Evolutionary conservation across 2,113 vertebrate genomes (phyloP).

Genomic region (Dinomys branickii): DNA sequence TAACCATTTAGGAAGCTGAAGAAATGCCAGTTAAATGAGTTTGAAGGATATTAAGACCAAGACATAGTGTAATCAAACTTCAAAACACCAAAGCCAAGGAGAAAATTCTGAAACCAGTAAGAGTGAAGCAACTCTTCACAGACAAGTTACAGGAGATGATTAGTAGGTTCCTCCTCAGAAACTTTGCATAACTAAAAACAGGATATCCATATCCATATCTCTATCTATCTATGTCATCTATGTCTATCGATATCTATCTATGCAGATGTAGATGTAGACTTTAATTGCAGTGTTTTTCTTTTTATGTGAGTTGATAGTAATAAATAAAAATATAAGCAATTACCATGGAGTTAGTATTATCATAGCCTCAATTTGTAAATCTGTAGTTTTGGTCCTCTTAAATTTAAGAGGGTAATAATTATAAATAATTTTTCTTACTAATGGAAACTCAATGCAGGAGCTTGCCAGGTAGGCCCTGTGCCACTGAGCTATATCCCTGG

Average conservation of each 20-base stretch:
- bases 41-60: background rate
- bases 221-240: no score
- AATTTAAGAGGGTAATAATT: background rate
- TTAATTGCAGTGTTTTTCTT: background rate
- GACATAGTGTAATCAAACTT: background rate
- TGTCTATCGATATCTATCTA: no score
- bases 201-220: no score
- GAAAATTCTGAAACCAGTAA: background rate
- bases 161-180: background rate
- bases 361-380: background rate
- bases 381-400: background rate
- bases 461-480: no score
- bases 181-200: background rate
- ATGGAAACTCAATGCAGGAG: no score
- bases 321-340: background rate
- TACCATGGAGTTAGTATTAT: background rate
- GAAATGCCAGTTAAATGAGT: background rate
- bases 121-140: background rate
- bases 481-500: no score
- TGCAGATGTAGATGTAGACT: background rate
- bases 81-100: background rate
- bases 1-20: background rate
- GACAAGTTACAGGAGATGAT: no score
- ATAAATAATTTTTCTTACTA: no score
- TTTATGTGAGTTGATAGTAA: background rate